phyloP scores from a whole-genome alignment of 2,888 invertebrate species.

The Erpobdella octoculata region DNA sequence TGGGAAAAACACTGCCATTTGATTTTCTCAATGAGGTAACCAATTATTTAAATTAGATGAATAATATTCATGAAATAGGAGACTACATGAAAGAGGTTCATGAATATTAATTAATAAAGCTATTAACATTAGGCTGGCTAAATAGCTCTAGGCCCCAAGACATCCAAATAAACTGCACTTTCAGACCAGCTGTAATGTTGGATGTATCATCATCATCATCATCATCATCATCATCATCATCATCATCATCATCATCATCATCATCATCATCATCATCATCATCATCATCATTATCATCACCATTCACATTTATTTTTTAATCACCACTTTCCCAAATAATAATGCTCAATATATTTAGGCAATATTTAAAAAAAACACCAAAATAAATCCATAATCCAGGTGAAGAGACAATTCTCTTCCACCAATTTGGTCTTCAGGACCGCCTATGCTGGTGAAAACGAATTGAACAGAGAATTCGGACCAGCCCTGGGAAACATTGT shows the following conservation, averaged over 20 bases:
- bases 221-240: slow-evolving; percentile 17
- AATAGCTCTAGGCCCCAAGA: too few species aligned
- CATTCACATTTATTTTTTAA: too few species aligned
- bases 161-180: too few species aligned
- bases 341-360: too few species aligned
- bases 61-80: too few species aligned
- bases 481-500: slow-evolving; percentile 34
- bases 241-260: slow-evolving; percentile 16
- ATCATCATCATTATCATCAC: slow-evolving; percentile 8
- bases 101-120: too few species aligned
- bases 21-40: slow-evolving; percentile 47
- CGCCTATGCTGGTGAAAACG: slow-evolving; percentile 34
- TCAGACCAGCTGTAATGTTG: too few species aligned
- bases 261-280: slow-evolving; percentile 20
- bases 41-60: not conserved
- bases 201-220: not conserved
- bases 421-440: slow-evolving; percentile 30
- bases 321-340: too few species aligned
- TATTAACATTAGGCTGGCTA: too few species aligned
- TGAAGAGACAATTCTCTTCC: slow-evolving; percentile 33
- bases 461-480: slow-evolving; percentile 36
- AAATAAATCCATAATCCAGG: too few species aligned
- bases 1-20: slow-evolving; percentile 45
- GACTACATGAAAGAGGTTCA: too few species aligned
- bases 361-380: too few species aligned